These are phyloP conservation scores for Numenius arquata DNA, from an alignment of 2,113 vertebrate species.

Conservation along the genomic window DNA sequence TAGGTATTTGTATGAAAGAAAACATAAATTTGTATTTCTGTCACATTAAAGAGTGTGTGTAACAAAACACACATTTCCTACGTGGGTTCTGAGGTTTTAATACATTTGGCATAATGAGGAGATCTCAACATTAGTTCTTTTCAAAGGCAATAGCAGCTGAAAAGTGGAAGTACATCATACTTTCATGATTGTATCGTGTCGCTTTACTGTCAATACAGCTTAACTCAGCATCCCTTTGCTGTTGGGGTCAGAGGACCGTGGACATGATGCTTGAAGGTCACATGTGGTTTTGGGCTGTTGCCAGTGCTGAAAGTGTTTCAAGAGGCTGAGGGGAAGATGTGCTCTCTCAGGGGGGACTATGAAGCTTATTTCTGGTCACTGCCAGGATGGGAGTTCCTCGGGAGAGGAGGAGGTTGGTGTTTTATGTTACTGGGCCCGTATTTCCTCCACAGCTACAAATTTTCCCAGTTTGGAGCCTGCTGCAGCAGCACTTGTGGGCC, in stretches of 20 bases:
- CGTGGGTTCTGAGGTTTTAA: background rate
- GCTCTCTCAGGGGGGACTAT: background rate
- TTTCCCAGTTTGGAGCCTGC: background rate
- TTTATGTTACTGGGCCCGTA: background rate
- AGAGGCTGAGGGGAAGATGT: background rate
- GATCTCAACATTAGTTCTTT: background rate
- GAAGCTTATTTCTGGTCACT: background rate
- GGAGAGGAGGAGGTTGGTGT: background rate
- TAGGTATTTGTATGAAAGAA: constrained; percentile 54
- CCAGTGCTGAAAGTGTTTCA: background rate
- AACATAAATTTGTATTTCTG: constrained; percentile 35
- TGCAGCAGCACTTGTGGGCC: background rate
- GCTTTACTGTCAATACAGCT: background rate
- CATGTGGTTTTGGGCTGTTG: background rate
- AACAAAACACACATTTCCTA: constrained; percentile 6
- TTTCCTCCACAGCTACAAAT: background rate
- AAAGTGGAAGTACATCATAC: background rate
- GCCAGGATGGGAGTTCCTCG: background rate
- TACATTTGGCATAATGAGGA: background rate
- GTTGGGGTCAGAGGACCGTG: background rate
- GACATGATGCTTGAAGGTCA: background rate
- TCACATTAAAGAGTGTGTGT: background rate
- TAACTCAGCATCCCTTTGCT: background rate
- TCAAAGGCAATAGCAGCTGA: background rate
- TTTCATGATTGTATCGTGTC: background rate